These are phyloP conservation scores for Pantherophis guttatus DNA, from an alignment of 2,113 vertebrate species.

Conservation along the genomic window DNA sequence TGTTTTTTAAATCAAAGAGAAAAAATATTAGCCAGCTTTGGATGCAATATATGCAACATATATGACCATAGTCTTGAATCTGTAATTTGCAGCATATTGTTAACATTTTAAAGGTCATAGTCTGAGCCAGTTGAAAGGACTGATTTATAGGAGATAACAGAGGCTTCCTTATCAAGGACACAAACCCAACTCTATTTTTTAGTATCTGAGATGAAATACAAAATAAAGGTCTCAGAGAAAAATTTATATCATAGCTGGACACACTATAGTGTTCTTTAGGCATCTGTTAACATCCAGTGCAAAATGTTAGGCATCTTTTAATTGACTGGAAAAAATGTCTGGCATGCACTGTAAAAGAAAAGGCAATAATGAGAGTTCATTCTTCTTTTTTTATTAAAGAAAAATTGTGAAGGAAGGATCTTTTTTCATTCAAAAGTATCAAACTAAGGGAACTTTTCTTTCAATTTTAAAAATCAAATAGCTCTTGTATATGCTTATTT, in stretches of 20 bases:
- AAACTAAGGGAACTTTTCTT: constrained; percentile 12
- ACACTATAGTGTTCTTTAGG: constrained; percentile 40
- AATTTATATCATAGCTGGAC: constrained; percentile 54
- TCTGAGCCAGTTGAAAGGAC: background rate
- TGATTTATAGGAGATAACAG: background rate
- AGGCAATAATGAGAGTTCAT: constrained; percentile 2
- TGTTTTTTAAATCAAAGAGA: background rate
- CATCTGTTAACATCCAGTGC: constrained; percentile 47
- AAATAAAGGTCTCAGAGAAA: constrained; percentile 45
- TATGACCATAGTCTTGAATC: constrained; percentile 10
- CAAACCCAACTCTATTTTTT: constrained; percentile 39
- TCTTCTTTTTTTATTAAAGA: constrained; percentile 33
- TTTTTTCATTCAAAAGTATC: constrained; percentile 13
- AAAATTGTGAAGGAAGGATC: constrained; percentile 21
- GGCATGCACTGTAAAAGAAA: constrained; percentile 48
- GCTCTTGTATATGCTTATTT: constrained; percentile 23
- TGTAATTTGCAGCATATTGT: constrained; percentile 28
- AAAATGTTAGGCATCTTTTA: constrained; percentile 54
- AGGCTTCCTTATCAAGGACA: constrained; percentile 2
- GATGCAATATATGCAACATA: constrained; percentile 2
- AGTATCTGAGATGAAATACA: constrained; percentile 50
- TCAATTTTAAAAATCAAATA: background rate
- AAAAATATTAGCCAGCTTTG: background rate
- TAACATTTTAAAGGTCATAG: background rate
- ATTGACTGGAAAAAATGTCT: constrained; percentile 52